A percentile compares a stretch with the other conserved stretches of the same genome.
Evolutionary conservation across 2,113 vertebrate species (phyloP).

Genomic region (Cebidichthys violaceus): DNA sequence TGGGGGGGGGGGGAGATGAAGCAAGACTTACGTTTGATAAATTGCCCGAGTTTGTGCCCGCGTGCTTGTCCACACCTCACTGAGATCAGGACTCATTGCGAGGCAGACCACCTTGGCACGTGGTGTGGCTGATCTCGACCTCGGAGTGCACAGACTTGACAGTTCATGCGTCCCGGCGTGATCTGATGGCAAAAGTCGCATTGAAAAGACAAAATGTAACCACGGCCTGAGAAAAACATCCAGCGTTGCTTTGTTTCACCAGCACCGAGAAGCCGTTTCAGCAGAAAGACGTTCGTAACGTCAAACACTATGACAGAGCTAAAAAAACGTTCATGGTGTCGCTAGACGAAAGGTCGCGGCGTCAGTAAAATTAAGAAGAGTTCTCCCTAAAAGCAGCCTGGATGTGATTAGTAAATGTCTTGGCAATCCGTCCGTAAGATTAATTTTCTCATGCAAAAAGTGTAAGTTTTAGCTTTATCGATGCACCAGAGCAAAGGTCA

Average conservation of each 20-base stretch:
- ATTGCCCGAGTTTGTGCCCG: background rate
- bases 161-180: background rate
- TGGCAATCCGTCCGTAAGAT: background rate
- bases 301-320: background rate
- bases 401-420: background rate
- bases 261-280: background rate
- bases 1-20: background rate
- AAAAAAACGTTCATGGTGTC: background rate
- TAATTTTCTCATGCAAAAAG: background rate
- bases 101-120: background rate
- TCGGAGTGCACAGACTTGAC: too few relatives aligned
- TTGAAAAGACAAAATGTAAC: background rate
- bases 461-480: background rate
- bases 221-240: background rate
- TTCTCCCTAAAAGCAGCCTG: background rate
- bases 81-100: background rate
- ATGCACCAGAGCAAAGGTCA: slow-evolving; percentile 1
- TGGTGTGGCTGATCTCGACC: background rate
- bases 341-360: background rate
- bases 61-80: background rate
- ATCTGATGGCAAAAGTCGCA: background rate
- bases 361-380: background rate
- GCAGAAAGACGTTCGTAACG: background rate
- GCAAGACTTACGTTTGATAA: background rate
- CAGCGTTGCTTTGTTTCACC: background rate